A percentile compares a stretch with the other conserved stretches of the same genome.
phyloP scores from a whole-genome alignment of 2,797 vertebrate genomes.

The Hippoglossus hippoglossus region DNA sequence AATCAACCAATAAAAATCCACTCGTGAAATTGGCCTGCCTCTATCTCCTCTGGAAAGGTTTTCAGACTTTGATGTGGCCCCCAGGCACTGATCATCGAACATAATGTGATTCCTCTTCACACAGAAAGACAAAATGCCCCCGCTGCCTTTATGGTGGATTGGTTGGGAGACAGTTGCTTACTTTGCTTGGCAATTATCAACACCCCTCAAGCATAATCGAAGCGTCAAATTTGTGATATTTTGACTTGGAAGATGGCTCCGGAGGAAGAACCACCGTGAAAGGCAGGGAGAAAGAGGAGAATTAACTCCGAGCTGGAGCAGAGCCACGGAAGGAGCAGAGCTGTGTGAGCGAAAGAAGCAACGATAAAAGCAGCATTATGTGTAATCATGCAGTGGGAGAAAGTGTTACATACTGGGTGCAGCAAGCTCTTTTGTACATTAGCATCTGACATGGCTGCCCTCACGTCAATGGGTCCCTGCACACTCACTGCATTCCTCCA shows the following conservation, averaged over 20 bases:
- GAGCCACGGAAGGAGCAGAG: constrained; percentile 24
- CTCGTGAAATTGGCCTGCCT: constrained; percentile 85
- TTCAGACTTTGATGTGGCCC: constrained; percentile 86
- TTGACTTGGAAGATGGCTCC: constrained; percentile 47
- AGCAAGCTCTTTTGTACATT: constrained; percentile 54
- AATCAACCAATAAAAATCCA: constrained; percentile 86
- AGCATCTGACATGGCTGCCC: constrained; percentile 53
- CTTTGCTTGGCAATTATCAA: constrained; percentile 70
- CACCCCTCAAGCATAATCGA: constrained; percentile 62
- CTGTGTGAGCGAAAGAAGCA: constrained; percentile 35
- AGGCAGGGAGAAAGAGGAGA: constrained; percentile 25
- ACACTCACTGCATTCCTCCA: not conserved
- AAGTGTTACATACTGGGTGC: constrained; percentile 48
- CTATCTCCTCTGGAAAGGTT: constrained; percentile 79
- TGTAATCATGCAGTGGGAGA: constrained; percentile 69
- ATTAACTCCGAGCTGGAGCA: constrained; percentile 47
- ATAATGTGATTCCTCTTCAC: constrained; percentile 86
- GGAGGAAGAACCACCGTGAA: constrained; percentile 45
- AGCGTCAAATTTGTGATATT: constrained; percentile 56
- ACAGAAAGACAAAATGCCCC: constrained; percentile 57
- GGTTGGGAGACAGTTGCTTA: constrained; percentile 57
- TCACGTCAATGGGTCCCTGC: constrained; percentile 19
- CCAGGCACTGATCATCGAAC: constrained; percentile 86
- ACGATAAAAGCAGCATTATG: constrained; percentile 69
- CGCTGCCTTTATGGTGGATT: constrained; percentile 38